These are phyloP conservation scores for Acanthurus leucopareius DNA, from an alignment of 2,797 vertebrate genomes.

Conservation along the genomic window DNA sequence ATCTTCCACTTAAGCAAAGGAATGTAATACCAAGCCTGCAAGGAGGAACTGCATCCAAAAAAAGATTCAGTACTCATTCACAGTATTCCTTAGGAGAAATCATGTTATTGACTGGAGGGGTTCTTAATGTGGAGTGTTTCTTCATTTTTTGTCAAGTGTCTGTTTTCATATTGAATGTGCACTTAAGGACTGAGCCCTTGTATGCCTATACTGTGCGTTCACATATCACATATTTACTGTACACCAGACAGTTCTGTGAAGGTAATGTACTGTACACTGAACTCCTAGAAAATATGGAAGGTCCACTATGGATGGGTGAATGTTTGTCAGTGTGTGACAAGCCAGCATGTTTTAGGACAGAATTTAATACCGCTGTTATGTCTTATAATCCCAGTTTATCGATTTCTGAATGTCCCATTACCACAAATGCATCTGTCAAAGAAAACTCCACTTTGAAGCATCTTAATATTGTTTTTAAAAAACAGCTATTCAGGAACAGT, in stretches of 20 bases:
- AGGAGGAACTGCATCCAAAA: no score
- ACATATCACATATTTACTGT: constrained; percentile 51
- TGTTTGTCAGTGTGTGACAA: constrained; percentile 27
- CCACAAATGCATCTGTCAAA: constrained; percentile 15
- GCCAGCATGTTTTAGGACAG: constrained; percentile 2
- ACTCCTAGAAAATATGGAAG: constrained; percentile 20
- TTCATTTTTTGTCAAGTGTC: constrained; percentile 24
- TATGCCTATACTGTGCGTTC: constrained; percentile 40
- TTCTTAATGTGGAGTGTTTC: constrained; percentile 2
- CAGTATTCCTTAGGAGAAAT: background rate
- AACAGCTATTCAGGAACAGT: background rate
- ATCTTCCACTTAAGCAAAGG: background rate
- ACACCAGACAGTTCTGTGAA: constrained; percentile 33
- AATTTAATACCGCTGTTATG: constrained; percentile 5
- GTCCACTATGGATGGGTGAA: background rate
- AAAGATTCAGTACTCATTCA: no score
- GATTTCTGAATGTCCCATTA: constrained; percentile 29
- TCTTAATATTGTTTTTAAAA: constrained; percentile 5
- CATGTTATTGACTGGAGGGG: background rate
- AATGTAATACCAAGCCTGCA: background rate
- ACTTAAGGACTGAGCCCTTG: constrained; percentile 49
- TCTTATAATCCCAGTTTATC: background rate
- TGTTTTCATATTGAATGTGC: constrained; percentile 56
- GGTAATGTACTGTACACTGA: constrained; percentile 33
- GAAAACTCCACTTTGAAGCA: constrained; percentile 9